Percentiles rank a stretch among this genome's conserved stretches.
phyloP scores from a whole-genome alignment of 2,888 invertebrate genomes.

The Chouioia cunea region DNA sequence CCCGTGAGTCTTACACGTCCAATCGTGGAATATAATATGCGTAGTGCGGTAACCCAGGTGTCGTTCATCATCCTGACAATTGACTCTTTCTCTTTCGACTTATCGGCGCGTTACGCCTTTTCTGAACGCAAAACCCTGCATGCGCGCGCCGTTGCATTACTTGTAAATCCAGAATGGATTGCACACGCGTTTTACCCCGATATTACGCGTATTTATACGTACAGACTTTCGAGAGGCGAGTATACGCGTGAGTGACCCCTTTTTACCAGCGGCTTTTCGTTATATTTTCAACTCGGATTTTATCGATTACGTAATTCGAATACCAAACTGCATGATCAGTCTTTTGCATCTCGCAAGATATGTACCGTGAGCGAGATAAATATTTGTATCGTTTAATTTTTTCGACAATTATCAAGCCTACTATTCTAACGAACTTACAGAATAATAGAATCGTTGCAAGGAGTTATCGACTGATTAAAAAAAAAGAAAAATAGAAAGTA shows the following conservation, averaged over 20 bases:
- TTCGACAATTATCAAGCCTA: too few species aligned
- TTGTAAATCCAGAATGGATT: constrained; percentile 22
- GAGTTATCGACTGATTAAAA: too few species aligned
- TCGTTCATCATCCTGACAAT: constrained; percentile 44
- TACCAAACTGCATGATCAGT: constrained; percentile 2
- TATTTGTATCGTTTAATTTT: not conserved
- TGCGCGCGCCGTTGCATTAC: not conserved
- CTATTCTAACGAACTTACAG: too few species aligned
- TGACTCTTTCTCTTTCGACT: constrained; percentile 24
- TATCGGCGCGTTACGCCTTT: constrained; percentile 26
- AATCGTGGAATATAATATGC: constrained; percentile 42
- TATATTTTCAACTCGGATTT: constrained; percentile 2
- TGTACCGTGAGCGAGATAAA: not conserved
- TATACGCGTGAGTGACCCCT: too few species aligned
- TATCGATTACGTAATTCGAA: constrained; percentile 40
- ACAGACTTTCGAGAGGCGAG: too few species aligned
- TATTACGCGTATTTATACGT: constrained; percentile 16
- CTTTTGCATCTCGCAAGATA: not conserved
- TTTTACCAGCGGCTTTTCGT: not conserved
- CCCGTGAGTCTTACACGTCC: constrained; percentile 2
- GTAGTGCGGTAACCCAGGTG: constrained; percentile 45
- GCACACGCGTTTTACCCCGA: not conserved
- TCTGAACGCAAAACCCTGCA: constrained; percentile 16
- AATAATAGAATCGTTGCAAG: too few species aligned
- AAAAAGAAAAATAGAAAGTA: too few species aligned